Base-by-base conservation (phyloP, 1,140 invertebrate genomes). In the Cydia fagiglandana region DNA sequence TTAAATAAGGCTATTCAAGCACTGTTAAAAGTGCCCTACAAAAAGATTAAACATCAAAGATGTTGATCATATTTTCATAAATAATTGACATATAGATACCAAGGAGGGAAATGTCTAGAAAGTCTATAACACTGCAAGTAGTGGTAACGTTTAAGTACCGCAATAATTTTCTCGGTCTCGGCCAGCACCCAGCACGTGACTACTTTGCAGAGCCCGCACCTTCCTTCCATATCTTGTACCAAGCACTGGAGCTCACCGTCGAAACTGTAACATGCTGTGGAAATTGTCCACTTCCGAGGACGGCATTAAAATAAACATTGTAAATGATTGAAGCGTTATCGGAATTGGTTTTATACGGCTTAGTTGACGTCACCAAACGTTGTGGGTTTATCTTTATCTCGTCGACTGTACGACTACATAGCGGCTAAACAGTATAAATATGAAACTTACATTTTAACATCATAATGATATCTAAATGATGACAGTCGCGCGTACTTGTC, bases 221-320 rank as follows among this genome's bases (percentile, higher is more conserved):
- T 70, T 17, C 34, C 66, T 6, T 38, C 17, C 30, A 13, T 70
- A 17, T 38, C 30, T 70, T 70, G 66, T n/a, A 70, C 66, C 66
- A 17, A 17, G 15, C 66, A 20, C 28, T 70, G 15, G n/a, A 38
- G 13, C 66, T 38, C 66, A 17, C 15, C 9, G 66, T 70, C n/a
- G 34, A 5, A 38, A 70, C 66, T 17, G 66, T 38, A 70, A 70
- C 66, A 70, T 38, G 66, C 66, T 70, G 66, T 38, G 66, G 66
- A 70, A 70, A 70, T 38, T 70, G 66, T 38, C 66, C 66, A 70
- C 66, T 70, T 70, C 66, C n/a, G 66, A 45, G 34, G 34, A 70
- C 38, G 28, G 34, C 34, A 68, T 68, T 68, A 70, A 34, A 38
- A 41, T 70, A 70, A 70, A 70, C 34, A 70, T 38, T 38, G 66